These are phyloP conservation scores for Andrena bucephala DNA, from an alignment of 2,888 invertebrate genomes.

Conservation along the genomic window DNA sequence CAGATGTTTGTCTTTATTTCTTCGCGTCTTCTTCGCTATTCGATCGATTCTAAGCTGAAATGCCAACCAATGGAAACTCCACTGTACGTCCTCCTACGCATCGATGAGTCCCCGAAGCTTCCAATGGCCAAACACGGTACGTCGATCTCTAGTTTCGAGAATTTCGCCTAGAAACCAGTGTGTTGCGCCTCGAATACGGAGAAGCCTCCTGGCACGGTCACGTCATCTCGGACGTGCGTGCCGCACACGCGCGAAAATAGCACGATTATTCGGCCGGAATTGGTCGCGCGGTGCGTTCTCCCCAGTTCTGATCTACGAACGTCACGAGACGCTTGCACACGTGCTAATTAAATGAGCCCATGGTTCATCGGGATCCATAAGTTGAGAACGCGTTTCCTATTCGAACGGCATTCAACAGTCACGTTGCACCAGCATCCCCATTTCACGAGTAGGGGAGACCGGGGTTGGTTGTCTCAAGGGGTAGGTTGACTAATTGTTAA, in stretches of 20 bases:
- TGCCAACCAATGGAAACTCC: background rate
- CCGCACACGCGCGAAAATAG: conserved; percentile 55
- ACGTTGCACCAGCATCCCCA: too few species aligned
- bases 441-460: too few species aligned
- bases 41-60: background rate
- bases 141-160: conserved; percentile 45
- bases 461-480: too few species aligned
- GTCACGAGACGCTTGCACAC: conserved; percentile 48
- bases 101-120: background rate
- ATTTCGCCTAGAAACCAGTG: conserved; percentile 31
- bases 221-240: conserved; percentile 59
- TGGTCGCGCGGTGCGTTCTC: conserved; percentile 36
- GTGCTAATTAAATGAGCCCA: conserved; percentile 41
- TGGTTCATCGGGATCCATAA: background rate
- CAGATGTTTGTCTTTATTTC: background rate
- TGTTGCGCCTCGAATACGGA: conserved; percentile 26
- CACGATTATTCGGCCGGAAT: conserved; percentile 56
- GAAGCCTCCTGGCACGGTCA: conserved; percentile 58
- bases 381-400: background rate
- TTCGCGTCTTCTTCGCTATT: background rate
- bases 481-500: too few species aligned
- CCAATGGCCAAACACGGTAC: conserved; percentile 31
- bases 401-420: too few species aligned
- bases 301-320: conserved; percentile 11
- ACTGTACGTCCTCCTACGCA: background rate